Conservation (phyloP, 2,888 invertebrate genomes). For the Agrypnus murinus region DNA sequence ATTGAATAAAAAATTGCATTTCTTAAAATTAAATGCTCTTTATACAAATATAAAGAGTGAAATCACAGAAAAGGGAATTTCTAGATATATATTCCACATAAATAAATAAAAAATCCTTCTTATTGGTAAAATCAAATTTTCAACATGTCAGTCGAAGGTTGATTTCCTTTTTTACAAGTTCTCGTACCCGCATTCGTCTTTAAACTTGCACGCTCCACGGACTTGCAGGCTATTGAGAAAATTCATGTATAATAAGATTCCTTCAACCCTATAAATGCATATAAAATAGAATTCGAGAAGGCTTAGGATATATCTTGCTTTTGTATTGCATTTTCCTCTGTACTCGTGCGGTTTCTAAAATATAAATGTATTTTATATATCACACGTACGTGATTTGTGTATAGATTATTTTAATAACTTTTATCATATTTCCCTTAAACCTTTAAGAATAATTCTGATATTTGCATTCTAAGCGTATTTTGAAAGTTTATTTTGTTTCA, state of each 20-base stretch:
- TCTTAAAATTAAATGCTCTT: too few species aligned
- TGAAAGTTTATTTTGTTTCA: too few species aligned
- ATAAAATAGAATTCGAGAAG: conserved; percentile 13
- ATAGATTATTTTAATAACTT: too few species aligned
- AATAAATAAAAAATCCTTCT: conserved; percentile 3
- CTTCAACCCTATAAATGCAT: conserved; percentile 22
- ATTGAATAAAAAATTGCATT: too few species aligned
- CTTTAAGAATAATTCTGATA: too few species aligned
- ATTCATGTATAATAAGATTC: conserved; percentile 31
- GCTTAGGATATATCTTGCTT: neutral
- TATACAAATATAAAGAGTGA: too few species aligned
- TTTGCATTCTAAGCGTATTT: too few species aligned
- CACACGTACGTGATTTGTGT: conserved; percentile 23
- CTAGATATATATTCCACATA: conserved; percentile 5
- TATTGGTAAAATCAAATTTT: conserved; percentile 34
- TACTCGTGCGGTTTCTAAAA: neutral
- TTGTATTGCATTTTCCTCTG: conserved; percentile 27
- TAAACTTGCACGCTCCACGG: conserved; percentile 27
- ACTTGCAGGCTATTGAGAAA: conserved; percentile 26
- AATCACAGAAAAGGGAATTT: too few species aligned
- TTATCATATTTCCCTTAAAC: too few species aligned
- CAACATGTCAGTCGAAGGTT: conserved; percentile 27
- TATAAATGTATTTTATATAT: conserved; percentile 23
- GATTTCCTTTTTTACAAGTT: conserved; percentile 22
- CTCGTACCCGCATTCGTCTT: conserved; percentile 19